These are phyloP conservation scores for Phymatocera aterrima DNA, from an alignment of 2,888 invertebrate species.

Conservation along the genomic window DNA sequence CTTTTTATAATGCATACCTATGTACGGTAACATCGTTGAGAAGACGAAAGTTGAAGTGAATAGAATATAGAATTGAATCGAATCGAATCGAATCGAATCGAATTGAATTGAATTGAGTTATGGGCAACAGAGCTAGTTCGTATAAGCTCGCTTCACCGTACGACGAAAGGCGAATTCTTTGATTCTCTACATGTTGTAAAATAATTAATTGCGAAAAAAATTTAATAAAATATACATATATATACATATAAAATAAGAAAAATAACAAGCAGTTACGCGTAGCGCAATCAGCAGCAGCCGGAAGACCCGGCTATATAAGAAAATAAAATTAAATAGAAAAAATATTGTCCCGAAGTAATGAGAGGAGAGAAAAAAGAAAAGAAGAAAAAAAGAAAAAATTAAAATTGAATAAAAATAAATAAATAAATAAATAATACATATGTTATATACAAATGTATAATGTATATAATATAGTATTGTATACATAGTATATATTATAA, in stretches of 20 bases:
- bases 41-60: background rate
- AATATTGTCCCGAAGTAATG: slow-evolving; percentile 28
- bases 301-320: slow-evolving; percentile 60
- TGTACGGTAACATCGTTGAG: no score
- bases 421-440: background rate
- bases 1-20: no score
- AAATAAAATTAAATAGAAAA: slow-evolving; percentile 51
- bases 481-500: background rate
- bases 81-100: background rate
- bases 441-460: slow-evolving; percentile 18
- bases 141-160: slow-evolving; percentile 11
- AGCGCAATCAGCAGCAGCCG: slow-evolving; percentile 66
- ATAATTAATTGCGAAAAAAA: slow-evolving; percentile 55
- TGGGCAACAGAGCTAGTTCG: background rate
- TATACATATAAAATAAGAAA: background rate
- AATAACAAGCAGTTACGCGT: slow-evolving; percentile 59
- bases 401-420: background rate
- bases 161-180: slow-evolving; percentile 48
- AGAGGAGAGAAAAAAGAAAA: background rate
- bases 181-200: slow-evolving; percentile 60
- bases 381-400: slow-evolving; percentile 5
- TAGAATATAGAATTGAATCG: background rate
- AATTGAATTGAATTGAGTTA: background rate
- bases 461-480: background rate
- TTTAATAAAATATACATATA: no score